phyloP scores from a whole-genome alignment of 2,888 invertebrate genomes.

The Tetrapedia diversipes region DNA sequence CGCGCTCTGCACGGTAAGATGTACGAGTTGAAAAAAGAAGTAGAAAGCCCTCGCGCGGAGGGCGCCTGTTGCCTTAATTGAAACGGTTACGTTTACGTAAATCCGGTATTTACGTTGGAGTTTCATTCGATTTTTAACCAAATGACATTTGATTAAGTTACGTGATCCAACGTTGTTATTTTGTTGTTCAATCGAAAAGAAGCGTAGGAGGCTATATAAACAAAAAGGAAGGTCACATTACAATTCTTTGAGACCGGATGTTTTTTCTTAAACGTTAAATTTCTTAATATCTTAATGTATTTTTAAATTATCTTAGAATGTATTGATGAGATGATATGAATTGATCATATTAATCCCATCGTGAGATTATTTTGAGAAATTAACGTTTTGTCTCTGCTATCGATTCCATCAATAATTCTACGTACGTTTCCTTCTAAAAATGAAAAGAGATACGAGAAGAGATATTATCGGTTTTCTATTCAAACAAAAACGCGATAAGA shows the following conservation, averaged over 20 bases:
- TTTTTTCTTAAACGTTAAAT: not conserved
- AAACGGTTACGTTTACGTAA: constrained; percentile 16
- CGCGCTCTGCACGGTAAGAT: constrained; percentile 15
- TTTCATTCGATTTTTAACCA: not conserved
- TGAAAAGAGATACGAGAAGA: constrained; percentile 28
- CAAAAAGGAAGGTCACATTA: not conserved
- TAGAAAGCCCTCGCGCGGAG: constrained; percentile 42
- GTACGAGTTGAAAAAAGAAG: constrained; percentile 23
- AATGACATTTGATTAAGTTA: constrained; percentile 37
- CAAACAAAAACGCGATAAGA: constrained; percentile 60
- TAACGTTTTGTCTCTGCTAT: not conserved
- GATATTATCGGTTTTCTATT: constrained; percentile 50
- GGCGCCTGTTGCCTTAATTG: constrained; percentile 35
- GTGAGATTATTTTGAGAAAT: constrained; percentile 16
- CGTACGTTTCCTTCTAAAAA: not conserved
- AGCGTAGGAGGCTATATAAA: not conserved
- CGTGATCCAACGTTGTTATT: constrained; percentile 13
- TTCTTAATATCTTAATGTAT: not conserved
- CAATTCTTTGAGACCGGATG: not conserved
- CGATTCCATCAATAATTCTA: constrained; percentile 25
- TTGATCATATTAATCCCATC: not conserved
- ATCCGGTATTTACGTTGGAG: not conserved
- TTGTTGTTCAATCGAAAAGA: constrained; percentile 12
- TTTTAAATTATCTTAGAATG: not conserved
- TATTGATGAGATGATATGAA: not conserved